Conservation (phyloP, 2,888 invertebrate genomes). For the Drosophila pseudotakahashii region DNA sequence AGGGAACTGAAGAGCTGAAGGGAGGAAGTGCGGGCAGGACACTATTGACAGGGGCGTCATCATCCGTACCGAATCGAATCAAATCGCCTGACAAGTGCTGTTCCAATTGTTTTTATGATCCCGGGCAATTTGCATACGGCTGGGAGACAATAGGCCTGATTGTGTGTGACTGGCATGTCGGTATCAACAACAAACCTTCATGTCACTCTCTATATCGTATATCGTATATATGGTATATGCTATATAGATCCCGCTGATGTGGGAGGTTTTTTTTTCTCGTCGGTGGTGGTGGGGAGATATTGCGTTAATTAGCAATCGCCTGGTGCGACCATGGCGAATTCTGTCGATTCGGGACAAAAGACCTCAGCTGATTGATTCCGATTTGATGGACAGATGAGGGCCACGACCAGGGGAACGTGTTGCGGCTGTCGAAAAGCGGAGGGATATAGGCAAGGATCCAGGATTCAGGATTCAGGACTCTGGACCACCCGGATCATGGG, state of each 20-base stretch:
- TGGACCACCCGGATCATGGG: conserved; percentile 62
- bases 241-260: not conserved
- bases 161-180: conserved; percentile 41
- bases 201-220: conserved; percentile 5
- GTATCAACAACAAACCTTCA: conserved; percentile 24
- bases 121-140: conserved; percentile 57
- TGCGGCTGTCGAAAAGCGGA: conserved; percentile 47
- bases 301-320: conserved; percentile 60
- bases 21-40: conserved; percentile 17
- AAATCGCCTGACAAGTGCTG: conserved; percentile 66
- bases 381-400: conserved; percentile 57
- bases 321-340: conserved; percentile 63
- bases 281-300: not conserved
- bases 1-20: not conserved
- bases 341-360: conserved; percentile 44
- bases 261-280: not conserved
- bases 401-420: conserved; percentile 52
- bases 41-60: conserved; percentile 39
- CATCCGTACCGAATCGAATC: conserved; percentile 65
- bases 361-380: conserved; percentile 66
- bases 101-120: conserved; percentile 32
- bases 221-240: not conserved
- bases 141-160: conserved; percentile 32
- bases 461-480: not conserved
- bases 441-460: not conserved